Base-by-base conservation (phyloP, 2,888 invertebrate species). In the Plebejus melissa region DNA sequence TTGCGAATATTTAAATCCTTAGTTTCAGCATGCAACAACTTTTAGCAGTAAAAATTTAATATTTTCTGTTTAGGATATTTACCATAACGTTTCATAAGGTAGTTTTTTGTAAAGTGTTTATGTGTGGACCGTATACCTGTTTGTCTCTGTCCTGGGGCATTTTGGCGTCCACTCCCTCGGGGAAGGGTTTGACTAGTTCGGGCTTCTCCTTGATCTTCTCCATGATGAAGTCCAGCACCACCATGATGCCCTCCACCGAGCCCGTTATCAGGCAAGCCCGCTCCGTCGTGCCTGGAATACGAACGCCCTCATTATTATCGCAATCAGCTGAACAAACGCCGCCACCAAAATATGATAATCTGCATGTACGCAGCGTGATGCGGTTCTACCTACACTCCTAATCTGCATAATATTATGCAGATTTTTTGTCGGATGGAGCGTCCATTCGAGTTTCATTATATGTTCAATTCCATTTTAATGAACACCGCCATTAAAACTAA, bases 191-290 rank as follows among this genome's bases (percentile, higher is more conserved):
- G 77, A 96, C 96, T 81, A 97, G 95, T 88, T 98, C 98, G 75
- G 98, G 98, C 87, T 98, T 98, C 89, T 98, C 98, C 83, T 97
- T 96, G 82, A 98, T 98, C 94, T 98, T 98, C 85, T 98, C 98
- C 96, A 98, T 98, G 83, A 99, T 98, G 89, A 98, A 98, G 87
- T 97, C 97, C 92, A 98, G 94, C 80, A 98, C 98, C 82, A 96
- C 95, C 96, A 98, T 96, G 85, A 98, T 98, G 83, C 98, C 97
- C 76, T 98, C 98, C 77, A 97, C 96, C 78, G 96, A 97, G 79
- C 98, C 98, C 60, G 98, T 98, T 88, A 98, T 98, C 81, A 98
- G 94, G 87, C 98, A 98, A 77, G 99, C 98, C 80, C 98, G 95
- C 91, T 98, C 98, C 80, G 97, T 97, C 82, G 98, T 99, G 84